phyloP scores from a whole-genome alignment of 1,140 invertebrate genomes.

The Rhopalosiphum padi region DNA sequence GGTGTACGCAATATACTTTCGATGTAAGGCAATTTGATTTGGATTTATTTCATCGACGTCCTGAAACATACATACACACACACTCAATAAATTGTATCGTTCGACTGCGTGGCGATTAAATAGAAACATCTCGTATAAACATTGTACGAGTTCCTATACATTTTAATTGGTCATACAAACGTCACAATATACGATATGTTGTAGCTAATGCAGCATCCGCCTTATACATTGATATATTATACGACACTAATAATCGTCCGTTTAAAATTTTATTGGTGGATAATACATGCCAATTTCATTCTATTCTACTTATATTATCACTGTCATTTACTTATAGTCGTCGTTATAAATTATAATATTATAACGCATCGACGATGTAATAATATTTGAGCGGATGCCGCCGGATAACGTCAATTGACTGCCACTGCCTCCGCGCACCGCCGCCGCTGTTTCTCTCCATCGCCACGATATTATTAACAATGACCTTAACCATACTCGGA shows the following conservation, averaged over 20 bases:
- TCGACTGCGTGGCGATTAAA: background rate
- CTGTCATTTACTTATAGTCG: slow-evolving; percentile 20
- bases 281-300: slow-evolving; percentile 35
- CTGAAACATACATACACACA: slow-evolving; percentile 10
- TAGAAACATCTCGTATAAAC: slow-evolving; percentile 8
- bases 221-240: background rate
- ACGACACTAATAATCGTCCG: slow-evolving; percentile 12
- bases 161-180: slow-evolving; percentile 6
- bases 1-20: background rate
- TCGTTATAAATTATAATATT: background rate
- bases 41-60: background rate
- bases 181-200: slow-evolving; percentile 4
- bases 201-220: slow-evolving; percentile 28
- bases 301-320: slow-evolving; percentile 35
- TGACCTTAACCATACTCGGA: background rate
- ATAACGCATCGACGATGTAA: slow-evolving; percentile 9
- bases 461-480: background rate
- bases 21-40: background rate
- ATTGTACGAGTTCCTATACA: background rate
- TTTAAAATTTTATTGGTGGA: slow-evolving; percentile 41
- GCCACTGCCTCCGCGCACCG: background rate
- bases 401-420: slow-evolving; percentile 48
- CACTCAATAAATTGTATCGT: background rate
- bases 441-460: background rate
- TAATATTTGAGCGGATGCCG: background rate